Evolutionary conservation across 2,113 vertebrate genomes (phyloP).

Genomic region (Copsychus sechellarum): DNA sequence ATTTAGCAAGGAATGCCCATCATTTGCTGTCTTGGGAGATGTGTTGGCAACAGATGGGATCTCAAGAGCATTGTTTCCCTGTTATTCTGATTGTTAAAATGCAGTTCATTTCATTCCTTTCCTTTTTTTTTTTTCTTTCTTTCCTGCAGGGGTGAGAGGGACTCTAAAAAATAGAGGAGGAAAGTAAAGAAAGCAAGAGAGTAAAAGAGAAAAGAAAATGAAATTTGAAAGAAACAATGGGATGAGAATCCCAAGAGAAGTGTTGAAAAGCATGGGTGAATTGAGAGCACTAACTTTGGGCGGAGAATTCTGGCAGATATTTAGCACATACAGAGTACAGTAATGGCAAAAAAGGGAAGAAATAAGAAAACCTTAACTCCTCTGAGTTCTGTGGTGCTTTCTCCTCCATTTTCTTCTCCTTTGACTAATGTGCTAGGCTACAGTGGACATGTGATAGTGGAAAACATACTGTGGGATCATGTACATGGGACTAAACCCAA

Average conservation of each 20-base stretch:
- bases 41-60: constrained; percentile 67
- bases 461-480: neutral
- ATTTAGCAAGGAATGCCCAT: constrained; percentile 69
- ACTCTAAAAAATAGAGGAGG: constrained; percentile 22
- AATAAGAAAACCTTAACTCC: neutral
- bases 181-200: constrained; percentile 8
- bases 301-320: constrained; percentile 13
- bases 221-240: constrained; percentile 38
- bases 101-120: constrained; percentile 39
- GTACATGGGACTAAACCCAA: neutral
- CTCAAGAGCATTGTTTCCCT: constrained; percentile 62
- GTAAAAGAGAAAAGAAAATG: constrained; percentile 18
- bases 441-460: neutral
- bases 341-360: neutral
- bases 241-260: neutral
- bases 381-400: neutral
- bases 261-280: constrained; percentile 5
- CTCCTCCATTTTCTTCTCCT: neutral
- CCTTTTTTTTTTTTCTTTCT: neutral
- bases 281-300: neutral
- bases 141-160: constrained; percentile 28
- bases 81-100: constrained; percentile 65
- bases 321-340: neutral
- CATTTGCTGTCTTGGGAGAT: constrained; percentile 69
- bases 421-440: neutral